Evolutionary conservation across 2,113 vertebrate species (phyloP).

Genomic region (Dromiciops gliroides): DNA sequence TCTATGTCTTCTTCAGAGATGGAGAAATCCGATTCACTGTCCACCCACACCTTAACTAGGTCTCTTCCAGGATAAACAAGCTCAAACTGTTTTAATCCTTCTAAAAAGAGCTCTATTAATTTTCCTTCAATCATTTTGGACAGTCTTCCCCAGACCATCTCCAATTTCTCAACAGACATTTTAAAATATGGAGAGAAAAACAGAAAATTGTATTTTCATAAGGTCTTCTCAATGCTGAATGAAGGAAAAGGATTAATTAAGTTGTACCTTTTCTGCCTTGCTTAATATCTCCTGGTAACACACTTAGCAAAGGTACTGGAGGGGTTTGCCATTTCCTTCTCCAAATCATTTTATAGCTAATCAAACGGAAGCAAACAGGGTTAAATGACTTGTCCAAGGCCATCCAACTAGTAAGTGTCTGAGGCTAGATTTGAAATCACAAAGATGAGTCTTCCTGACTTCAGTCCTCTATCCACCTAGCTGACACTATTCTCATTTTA

Average conservation of each 20-base stretch:
- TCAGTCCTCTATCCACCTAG: too few relatives aligned
- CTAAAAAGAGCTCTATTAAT: slow-evolving; percentile 4
- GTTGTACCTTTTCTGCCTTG: slow-evolving; percentile 31
- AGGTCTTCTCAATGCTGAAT: slow-evolving; percentile 15
- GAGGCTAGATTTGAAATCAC: too few relatives aligned
- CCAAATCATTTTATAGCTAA: too few relatives aligned
- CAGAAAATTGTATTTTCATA: slow-evolving; percentile 37
- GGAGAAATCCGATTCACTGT: background rate
- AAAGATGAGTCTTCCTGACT: too few relatives aligned
- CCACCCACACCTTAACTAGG: background rate
- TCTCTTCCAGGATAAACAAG: background rate
- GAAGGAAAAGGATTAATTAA: slow-evolving; percentile 55
- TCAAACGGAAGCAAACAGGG: too few relatives aligned
- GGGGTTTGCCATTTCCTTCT: too few relatives aligned
- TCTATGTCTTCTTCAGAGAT: background rate
- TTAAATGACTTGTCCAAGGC: too few relatives aligned
- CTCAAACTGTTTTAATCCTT: background rate
- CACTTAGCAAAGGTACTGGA: background rate
- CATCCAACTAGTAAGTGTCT: too few relatives aligned
- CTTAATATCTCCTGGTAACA: slow-evolving; percentile 46
- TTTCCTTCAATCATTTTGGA: slow-evolving; percentile 16
- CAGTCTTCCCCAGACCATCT: background rate
- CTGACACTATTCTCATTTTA: too few relatives aligned
- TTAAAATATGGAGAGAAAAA: slow-evolving; percentile 4
- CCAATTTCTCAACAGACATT: slow-evolving; percentile 51